Percentiles rank a stretch among this genome's conserved stretches.
Conservation (phyloP, 2,888 invertebrate species). For the Resseliella maxima region DNA sequence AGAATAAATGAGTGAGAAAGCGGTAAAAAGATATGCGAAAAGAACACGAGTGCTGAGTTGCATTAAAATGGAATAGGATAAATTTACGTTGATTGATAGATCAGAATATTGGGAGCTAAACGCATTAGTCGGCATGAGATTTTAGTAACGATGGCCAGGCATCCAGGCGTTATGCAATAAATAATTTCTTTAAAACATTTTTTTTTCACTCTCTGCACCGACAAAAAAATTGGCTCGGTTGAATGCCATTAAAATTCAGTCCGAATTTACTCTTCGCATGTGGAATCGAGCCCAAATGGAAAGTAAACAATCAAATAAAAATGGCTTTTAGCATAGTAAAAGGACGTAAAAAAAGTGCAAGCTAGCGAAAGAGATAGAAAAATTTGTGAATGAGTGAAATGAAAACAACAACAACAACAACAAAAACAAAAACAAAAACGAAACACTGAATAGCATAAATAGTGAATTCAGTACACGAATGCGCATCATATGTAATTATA, state of each 20-base stretch:
- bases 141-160: neutral
- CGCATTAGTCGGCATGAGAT: neutral
- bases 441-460: neutral
- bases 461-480: neutral
- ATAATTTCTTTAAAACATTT: neutral
- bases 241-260: neutral
- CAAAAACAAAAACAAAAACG: neutral
- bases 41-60: neutral
- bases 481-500: conserved; percentile 10
- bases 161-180: neutral
- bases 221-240: neutral
- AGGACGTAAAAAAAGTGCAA: neutral
- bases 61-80: neutral
- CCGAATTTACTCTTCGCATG: neutral
- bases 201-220: neutral
- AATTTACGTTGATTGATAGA: neutral
- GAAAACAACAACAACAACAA: too few species aligned
- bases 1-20: neutral
- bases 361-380: neutral
- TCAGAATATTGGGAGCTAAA: conserved; percentile 2
- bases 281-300: neutral
- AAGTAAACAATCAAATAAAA: conserved; percentile 38
- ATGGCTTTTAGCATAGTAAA: neutral
- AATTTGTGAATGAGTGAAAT: too few species aligned
- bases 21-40: neutral